Evolutionary conservation across 1,140 invertebrate species (phyloP).

Genomic region (Conus betulinus): DNA sequence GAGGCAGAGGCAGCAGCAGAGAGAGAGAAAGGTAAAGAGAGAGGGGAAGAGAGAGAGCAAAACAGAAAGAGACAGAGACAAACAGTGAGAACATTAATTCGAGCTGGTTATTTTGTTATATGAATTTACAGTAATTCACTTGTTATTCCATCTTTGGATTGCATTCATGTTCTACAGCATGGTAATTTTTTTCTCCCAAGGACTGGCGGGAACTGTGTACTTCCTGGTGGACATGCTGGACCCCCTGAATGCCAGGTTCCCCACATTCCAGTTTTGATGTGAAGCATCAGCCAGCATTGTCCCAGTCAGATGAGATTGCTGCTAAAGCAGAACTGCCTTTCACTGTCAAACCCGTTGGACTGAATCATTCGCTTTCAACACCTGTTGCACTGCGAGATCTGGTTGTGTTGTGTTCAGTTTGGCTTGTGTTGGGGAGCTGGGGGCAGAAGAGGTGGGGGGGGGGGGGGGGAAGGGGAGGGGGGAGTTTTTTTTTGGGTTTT

Average conservation of each 20-base stretch:
- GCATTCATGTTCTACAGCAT: neutral
- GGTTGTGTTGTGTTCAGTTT: neutral
- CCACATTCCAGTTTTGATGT: conserved; percentile 75
- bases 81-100: neutral
- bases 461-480: no score
- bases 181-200: conserved; percentile 57
- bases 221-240: conserved; percentile 82
- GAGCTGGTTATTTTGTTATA: neutral
- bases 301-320: neutral
- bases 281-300: neutral
- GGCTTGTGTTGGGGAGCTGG: neutral
- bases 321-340: neutral
- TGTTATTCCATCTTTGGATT: neutral
- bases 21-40: no score
- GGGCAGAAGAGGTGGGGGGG: no score
- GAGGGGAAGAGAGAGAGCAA: no score
- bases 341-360: neutral
- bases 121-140: neutral
- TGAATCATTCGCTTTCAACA: neutral
- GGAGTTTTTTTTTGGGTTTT: no score
- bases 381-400: neutral
- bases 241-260: conserved; percentile 82
- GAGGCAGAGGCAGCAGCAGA: no score
- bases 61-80: no score
- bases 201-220: conserved; percentile 82